A percentile compares a stretch with the other conserved stretches of the same genome.
Evolutionary conservation across 2,113 vertebrate genomes (phyloP).

Genomic region (Aegithalos caudatus): DNA sequence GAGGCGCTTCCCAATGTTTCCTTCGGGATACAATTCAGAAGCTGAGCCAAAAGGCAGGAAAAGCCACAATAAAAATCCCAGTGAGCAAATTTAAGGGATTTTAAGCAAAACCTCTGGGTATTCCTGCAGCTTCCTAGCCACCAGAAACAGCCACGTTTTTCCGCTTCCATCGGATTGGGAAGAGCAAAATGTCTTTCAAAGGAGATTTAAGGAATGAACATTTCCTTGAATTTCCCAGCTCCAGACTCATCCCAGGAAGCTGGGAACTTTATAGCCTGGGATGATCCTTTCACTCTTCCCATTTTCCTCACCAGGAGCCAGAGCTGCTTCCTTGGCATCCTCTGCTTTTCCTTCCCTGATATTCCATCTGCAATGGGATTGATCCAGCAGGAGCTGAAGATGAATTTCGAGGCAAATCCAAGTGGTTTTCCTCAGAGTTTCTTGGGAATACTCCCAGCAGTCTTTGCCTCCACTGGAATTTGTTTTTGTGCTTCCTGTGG

Average conservation of each 20-base stretch:
- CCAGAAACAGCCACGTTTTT: not conserved
- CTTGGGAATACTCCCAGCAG: not conserved
- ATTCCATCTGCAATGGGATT: not conserved
- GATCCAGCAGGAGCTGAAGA: not conserved
- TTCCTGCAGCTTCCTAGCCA: not conserved
- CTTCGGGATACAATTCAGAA: not conserved
- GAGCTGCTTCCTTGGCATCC: not conserved
- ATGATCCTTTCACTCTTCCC: not conserved
- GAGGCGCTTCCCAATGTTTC: not conserved
- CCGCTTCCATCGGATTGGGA: not conserved
- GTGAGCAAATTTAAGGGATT: fast-evolving
- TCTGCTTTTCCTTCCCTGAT: not conserved
- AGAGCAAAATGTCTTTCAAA: not conserved
- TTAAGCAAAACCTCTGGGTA: not conserved
- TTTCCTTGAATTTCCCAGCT: not conserved
- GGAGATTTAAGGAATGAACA: not conserved
- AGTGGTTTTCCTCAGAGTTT: not conserved
- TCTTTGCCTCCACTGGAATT: fast-evolving
- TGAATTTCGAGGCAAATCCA: not conserved
- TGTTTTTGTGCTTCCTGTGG: no score
- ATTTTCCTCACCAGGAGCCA: fast-evolving
- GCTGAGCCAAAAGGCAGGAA: not conserved
- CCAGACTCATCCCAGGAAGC: not conserved
- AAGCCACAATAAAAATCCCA: not conserved
- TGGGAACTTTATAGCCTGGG: fast-evolving